Percentiles rank a stretch among this genome's conserved stretches.
Conservation (phyloP, 2,113 vertebrate genomes). For the Xenopus laevis region DNA sequence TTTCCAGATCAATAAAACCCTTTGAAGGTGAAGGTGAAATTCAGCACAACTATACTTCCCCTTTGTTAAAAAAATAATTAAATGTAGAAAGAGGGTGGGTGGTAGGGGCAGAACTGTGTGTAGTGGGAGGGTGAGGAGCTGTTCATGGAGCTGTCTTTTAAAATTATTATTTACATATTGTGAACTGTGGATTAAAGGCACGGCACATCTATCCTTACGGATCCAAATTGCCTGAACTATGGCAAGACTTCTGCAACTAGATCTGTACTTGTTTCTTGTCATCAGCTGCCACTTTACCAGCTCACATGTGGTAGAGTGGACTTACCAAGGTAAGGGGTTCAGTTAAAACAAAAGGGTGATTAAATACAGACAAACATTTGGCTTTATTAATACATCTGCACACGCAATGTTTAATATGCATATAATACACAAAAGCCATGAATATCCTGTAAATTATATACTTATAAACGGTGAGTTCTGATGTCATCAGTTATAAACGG, state of each 20-base stretch:
- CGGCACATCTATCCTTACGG: background rate
- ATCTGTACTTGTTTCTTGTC: slow-evolving; percentile 13
- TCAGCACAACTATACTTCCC: slow-evolving; percentile 8
- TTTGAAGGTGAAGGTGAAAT: background rate
- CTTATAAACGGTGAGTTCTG: too few relatives aligned
- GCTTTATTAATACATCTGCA: too few relatives aligned
- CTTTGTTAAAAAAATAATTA: background rate
- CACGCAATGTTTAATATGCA: too few relatives aligned
- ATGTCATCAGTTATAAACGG: too few relatives aligned
- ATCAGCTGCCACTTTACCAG: slow-evolving; percentile 33
- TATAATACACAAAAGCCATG: too few relatives aligned
- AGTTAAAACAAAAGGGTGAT: too few relatives aligned
- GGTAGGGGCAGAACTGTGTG: slow-evolving; percentile 3
- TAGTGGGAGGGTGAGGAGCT: slow-evolving; percentile 10
- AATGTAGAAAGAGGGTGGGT: slow-evolving; percentile 11
- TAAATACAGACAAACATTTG: too few relatives aligned
- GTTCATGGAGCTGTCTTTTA: background rate
- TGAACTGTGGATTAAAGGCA: slow-evolving; percentile 31
- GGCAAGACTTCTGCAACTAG: background rate
- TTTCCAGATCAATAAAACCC: background rate
- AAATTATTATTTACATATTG: slow-evolving; percentile 40
- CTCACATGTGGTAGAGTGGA: slow-evolving; percentile 49
- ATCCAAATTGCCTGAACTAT: background rate
- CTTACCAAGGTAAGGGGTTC: slow-evolving; percentile 59
- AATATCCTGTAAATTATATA: too few relatives aligned